phyloP scores from a whole-genome alignment of 2,113 vertebrate genomes.

The crab-eating macaque (Macaca fascicularis) region T2T-MFA8v1.1 NC_088381.1:151395001-151395500 shows the following conservation, averaged over 20 bases:
- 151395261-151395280: neutral
- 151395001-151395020: neutral
- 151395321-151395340: neutral
- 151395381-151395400: neutral
- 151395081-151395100: neutral
- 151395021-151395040: neutral
- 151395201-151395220: neutral
- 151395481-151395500: neutral
- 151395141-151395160: neutral
- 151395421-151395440: neutral
- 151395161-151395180: neutral
- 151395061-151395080: neutral
- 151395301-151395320: neutral
- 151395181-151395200: neutral
- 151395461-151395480: neutral
- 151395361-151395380: neutral
- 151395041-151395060: neutral
- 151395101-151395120: neutral
- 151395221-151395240: neutral
- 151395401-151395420: neutral
- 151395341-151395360: neutral
- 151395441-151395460: neutral
- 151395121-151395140: too few species aligned
- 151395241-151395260: neutral
- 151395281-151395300: neutral